phyloP scores from a whole-genome alignment of 1,140 invertebrate species.

The Drosophila cardini region DNA sequence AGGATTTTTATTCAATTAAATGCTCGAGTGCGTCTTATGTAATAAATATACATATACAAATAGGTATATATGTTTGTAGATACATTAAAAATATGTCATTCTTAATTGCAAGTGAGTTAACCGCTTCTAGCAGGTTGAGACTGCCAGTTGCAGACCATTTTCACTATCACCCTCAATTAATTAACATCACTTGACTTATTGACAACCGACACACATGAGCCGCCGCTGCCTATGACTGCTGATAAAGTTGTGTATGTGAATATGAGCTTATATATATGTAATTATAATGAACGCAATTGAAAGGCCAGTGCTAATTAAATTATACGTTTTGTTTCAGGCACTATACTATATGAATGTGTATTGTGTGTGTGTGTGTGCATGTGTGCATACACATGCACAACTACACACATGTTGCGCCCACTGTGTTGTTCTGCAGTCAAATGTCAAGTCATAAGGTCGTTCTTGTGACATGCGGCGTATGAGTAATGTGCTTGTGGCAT shows the following conservation, averaged over 20 bases:
- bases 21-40: constrained; percentile 35
- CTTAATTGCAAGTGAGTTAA: constrained; percentile 61
- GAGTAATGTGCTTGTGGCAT: constrained; percentile 49
- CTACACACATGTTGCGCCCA: constrained; percentile 20
- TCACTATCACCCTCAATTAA: constrained; percentile 74
- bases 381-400: constrained; percentile 11
- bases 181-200: constrained; percentile 83
- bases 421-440: constrained; percentile 33
- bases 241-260: constrained; percentile 13
- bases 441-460: constrained; percentile 64
- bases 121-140: constrained; percentile 59
- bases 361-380: constrained; percentile 18
- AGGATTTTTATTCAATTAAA: constrained; percentile 44
- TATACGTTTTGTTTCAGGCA: constrained; percentile 42
- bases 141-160: constrained; percentile 50
- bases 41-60: constrained; percentile 29
- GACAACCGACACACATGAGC: constrained; percentile 54
- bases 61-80: constrained; percentile 23
- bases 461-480: constrained; percentile 57
- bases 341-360: background rate
- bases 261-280: constrained; percentile 73
- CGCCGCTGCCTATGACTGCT: constrained; percentile 4
- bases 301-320: constrained; percentile 79
- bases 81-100: constrained; percentile 30
- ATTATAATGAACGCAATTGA: constrained; percentile 78